Evolutionary conservation across 2,113 vertebrate genomes (phyloP), one percentile per base, ranked within the genome.

Genomic region (Seriola dumerili): DNA sequence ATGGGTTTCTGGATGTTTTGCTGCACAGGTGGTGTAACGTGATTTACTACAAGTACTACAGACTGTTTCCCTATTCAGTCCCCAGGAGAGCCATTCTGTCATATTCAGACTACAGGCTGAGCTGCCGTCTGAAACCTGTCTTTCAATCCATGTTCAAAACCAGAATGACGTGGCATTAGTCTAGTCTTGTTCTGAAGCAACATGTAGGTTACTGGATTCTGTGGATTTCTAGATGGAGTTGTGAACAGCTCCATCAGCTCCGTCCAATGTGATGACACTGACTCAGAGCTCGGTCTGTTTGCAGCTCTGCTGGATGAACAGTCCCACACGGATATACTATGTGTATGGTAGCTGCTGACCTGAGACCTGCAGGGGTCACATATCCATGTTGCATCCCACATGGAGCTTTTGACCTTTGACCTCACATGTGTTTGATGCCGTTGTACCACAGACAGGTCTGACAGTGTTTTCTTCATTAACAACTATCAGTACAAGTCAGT

Each of bases 21-120:
- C 74, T 65, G 29, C 83, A 77, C 29, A 61, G 69, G 80, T 82
- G 82, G 55, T 48, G 74, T 14, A n/a, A 72, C 23, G 48, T 87
- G 89, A 92, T 90, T 93, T 89, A 90, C 77, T 79, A 80, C 40
- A 75, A 46, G 34, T 1, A 21, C 38, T 32, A 44, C 77, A 85
- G 68, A 69, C 71, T 69, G 72, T 91, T 89, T 88, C 70, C 55
- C 44, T 23, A 19, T 76, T 29, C 13, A 23, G 67, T 85, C 61
- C 84, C 57, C 87, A 32, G 67, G 84, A 80, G 86, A 87, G 76
- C 29, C 75, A 64, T 89, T 46, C 74, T 12, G 0, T 72, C 84
- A 52, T 46, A 52, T 63, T 75, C 76, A 66, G 76, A 78, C 78
- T 58, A 58, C 76, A 57, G 46, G 32, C 38, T 64, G 29, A 34